Conservation (phyloP, 2,888 invertebrate species). For the Standfussiana lucernea region DNA sequence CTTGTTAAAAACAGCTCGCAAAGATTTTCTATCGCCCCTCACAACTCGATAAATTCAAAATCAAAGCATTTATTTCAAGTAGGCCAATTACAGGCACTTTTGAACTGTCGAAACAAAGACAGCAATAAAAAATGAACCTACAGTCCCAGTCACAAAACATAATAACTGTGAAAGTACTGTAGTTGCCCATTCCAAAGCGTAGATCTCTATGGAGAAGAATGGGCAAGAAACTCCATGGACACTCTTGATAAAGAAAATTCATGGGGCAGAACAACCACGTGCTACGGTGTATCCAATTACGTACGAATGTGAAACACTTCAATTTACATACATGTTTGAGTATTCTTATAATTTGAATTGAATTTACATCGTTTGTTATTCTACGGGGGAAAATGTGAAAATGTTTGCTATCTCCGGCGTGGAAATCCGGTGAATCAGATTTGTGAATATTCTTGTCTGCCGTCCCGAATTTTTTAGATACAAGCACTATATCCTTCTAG, state of each 20-base stretch:
- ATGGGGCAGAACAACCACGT: constrained; percentile 26
- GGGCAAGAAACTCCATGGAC: too few relatives aligned
- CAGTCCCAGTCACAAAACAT: too few relatives aligned
- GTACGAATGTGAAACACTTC: constrained; percentile 6
- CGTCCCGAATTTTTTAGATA: too few relatives aligned
- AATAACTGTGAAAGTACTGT: too few relatives aligned
- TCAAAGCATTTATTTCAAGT: too few relatives aligned
- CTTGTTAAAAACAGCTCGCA: not conserved
- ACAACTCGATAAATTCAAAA: constrained; percentile 29
- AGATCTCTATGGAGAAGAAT: too few relatives aligned
- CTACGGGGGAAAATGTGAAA: not conserved
- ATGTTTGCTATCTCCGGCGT: not conserved
- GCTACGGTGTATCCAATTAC: constrained; percentile 35
- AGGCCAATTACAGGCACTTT: too few relatives aligned
- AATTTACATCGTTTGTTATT: constrained; percentile 33
- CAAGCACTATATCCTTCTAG: too few relatives aligned
- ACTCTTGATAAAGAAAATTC: constrained; percentile 43
- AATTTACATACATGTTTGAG: constrained; percentile 41
- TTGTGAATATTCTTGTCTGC: too few relatives aligned
- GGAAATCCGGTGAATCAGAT: not conserved
- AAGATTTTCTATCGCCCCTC: constrained; percentile 5
- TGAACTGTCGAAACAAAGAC: too few relatives aligned
- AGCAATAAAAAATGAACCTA: too few relatives aligned
- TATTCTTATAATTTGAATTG: constrained; percentile 26
- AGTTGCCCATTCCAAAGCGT: too few relatives aligned